Percentiles rank a stretch among this genome's conserved stretches.
Conservation (phyloP, 2,113 vertebrate species). For the Amia ocellicauda region DNA sequence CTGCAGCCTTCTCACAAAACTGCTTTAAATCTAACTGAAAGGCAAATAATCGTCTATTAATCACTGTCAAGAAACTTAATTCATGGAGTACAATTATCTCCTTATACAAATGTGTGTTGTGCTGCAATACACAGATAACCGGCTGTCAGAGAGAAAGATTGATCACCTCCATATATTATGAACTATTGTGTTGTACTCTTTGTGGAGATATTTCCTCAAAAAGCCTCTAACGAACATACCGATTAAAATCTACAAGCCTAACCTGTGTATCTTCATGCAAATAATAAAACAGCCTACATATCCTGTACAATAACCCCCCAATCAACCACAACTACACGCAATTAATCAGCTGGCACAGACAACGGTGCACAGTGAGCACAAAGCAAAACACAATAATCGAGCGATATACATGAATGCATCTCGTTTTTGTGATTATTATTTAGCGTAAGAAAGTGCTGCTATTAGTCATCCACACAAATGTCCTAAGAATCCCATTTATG, state of each 20-base stretch:
- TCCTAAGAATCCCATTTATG: neutral
- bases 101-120: neutral
- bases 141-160: neutral
- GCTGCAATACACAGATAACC: neutral
- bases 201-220: neutral
- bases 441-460: no score
- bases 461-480: no score
- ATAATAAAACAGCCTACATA: neutral
- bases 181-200: neutral
- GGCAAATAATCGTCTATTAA: neutral
- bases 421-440: no score
- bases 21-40: no score
- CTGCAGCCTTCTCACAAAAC: no score
- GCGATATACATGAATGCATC: no score
- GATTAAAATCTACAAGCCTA: neutral
- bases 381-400: neutral
- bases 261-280: neutral
- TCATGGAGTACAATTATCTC: neutral
- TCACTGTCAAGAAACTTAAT: conserved; percentile 1
- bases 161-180: neutral
- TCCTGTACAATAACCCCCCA: neutral
- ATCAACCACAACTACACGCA: neutral
- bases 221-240: neutral
- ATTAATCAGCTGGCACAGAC: conserved; percentile 4
- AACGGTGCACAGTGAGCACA: neutral